These are phyloP conservation scores for Cybosia mesomella DNA, from an alignment of 2,888 invertebrate species.

Conservation along the genomic window DNA sequence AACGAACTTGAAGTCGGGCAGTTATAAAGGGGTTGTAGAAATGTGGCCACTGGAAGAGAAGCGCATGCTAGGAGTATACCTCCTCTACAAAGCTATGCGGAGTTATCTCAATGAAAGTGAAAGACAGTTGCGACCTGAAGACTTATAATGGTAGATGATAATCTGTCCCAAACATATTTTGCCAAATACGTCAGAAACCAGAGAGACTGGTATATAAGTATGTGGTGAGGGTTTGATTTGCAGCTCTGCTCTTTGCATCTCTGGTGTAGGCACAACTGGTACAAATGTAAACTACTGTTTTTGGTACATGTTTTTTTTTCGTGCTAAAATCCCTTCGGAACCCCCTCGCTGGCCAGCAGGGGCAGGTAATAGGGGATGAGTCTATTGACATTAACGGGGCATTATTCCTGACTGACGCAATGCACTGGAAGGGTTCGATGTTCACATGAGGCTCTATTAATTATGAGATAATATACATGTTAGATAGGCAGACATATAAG, in stretches of 20 bases:
- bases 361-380: too few relatives aligned
- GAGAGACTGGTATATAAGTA: not conserved
- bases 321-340: too few relatives aligned
- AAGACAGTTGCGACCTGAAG: constrained; percentile 12
- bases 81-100: constrained; percentile 7
- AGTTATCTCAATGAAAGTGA: constrained; percentile 4
- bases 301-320: too few relatives aligned
- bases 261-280: too few relatives aligned
- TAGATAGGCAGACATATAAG: too few relatives aligned
- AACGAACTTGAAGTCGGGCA: constrained; percentile 1
- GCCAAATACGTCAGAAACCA: not conserved
- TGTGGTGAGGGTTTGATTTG: not conserved
- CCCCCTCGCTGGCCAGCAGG: too few relatives aligned
- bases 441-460: too few relatives aligned
- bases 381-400: too few relatives aligned
- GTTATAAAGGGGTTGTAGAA: not conserved
- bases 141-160: not conserved
- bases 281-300: too few relatives aligned
- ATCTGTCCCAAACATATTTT: not conserved
- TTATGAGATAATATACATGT: too few relatives aligned
- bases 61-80: constrained; percentile 1
- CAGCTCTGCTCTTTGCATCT: not conserved
- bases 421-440: too few relatives aligned
- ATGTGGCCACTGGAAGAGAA: constrained; percentile 1
- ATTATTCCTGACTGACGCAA: too few relatives aligned